phyloP scores from a whole-genome alignment of 2,113 vertebrate genomes.

The Platycercus adscitus region DNA sequence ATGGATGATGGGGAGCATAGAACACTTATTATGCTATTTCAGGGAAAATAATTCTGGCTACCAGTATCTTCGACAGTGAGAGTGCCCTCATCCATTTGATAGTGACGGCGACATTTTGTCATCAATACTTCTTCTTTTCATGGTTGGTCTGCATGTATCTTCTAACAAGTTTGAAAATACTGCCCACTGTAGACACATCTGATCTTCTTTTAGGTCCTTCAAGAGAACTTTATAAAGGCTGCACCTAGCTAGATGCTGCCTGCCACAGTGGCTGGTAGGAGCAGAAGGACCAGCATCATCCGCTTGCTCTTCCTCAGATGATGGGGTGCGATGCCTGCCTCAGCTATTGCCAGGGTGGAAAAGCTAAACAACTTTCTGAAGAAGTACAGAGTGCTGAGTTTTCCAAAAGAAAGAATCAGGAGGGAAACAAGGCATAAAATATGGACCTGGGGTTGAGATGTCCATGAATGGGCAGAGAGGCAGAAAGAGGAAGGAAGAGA shows the following conservation, averaged over 20 bases:
- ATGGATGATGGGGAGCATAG: background rate
- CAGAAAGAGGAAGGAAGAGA: background rate
- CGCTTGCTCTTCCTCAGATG: accelerated
- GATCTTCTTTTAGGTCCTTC: background rate
- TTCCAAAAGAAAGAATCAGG: background rate
- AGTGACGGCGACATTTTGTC: background rate
- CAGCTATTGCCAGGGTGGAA: background rate
- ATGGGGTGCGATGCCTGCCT: background rate
- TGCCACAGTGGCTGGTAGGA: background rate
- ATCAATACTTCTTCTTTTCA: background rate
- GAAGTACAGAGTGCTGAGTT: background rate
- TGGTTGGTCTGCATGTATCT: background rate
- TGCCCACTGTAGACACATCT: background rate
- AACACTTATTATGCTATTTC: background rate
- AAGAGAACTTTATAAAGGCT: background rate
- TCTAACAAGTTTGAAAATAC: background rate
- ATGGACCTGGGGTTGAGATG: background rate
- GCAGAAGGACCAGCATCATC: background rate
- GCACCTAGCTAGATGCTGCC: background rate
- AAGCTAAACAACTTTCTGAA: background rate
- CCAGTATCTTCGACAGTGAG: background rate
- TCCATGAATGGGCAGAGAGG: background rate
- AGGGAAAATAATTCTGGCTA: background rate
- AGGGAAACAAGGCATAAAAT: background rate
- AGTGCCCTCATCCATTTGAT: background rate